phyloP scores from a whole-genome alignment of 2,888 invertebrate genomes.

The Synanthedon andrenaeformis region DNA sequence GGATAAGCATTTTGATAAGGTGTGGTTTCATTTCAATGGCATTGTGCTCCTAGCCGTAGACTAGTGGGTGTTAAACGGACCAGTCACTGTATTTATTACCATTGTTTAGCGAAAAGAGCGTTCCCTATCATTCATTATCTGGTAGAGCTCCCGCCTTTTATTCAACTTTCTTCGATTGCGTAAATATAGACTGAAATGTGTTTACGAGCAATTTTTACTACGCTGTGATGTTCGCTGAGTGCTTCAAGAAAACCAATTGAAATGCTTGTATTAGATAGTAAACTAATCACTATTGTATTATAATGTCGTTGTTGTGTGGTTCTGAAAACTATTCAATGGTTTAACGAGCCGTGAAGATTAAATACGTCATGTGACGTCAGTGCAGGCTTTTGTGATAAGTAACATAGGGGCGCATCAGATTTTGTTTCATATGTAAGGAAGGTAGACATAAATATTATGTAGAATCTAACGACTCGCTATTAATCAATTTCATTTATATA shows the following conservation, averaged over 20 bases:
- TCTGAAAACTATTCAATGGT: neutral
- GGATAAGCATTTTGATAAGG: too few species aligned
- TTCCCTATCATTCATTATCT: slow-evolving; percentile 61
- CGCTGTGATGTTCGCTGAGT: too few species aligned
- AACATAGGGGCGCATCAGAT: slow-evolving; percentile 8
- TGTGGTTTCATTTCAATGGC: too few species aligned
- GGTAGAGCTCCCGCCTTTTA: slow-evolving; percentile 27
- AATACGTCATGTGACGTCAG: slow-evolving; percentile 1
- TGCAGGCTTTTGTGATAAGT: slow-evolving; percentile 7
- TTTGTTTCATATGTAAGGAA: neutral
- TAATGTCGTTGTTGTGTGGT: too few species aligned
- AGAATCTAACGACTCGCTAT: too few species aligned
- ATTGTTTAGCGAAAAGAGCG: slow-evolving; percentile 64
- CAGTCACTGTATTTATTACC: slow-evolving; percentile 68
- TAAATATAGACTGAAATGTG: slow-evolving; percentile 13
- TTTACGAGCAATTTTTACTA: neutral
- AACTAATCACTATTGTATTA: too few species aligned
- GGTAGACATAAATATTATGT: too few species aligned
- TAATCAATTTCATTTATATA: too few species aligned
- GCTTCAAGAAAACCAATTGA: too few species aligned
- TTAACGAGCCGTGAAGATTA: slow-evolving; percentile 5
- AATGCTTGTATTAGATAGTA: too few species aligned
- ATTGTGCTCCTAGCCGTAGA: slow-evolving; percentile 2
- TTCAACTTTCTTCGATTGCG: slow-evolving; percentile 15
- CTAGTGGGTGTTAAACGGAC: slow-evolving; percentile 47